phyloP scores from a whole-genome alignment of 2,888 invertebrate genomes.

The Phlogophora meticulosa region DNA sequence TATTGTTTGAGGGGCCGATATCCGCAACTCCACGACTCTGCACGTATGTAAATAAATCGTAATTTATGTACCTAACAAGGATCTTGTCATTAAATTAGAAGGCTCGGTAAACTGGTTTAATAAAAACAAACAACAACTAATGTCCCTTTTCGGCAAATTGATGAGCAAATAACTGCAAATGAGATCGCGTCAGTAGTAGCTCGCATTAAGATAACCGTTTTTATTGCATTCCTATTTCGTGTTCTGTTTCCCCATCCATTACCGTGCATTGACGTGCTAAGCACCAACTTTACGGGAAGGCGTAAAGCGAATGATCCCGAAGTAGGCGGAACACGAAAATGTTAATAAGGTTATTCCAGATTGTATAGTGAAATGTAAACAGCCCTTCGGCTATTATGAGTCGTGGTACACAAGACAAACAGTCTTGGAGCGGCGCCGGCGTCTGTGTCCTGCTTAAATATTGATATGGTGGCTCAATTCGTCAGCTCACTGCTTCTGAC shows the following conservation, averaged over 20 bases:
- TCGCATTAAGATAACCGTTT: constrained; percentile 56
- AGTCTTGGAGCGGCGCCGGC: constrained; percentile 77
- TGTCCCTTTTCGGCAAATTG: constrained; percentile 34
- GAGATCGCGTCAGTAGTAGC: constrained; percentile 31
- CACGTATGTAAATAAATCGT: too few species aligned
- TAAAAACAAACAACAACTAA: constrained; percentile 22
- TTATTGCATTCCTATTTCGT: constrained; percentile 61
- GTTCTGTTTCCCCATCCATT: constrained; percentile 52
- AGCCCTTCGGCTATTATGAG: constrained; percentile 84
- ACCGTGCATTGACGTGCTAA: constrained; percentile 60
- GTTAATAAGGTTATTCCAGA: constrained; percentile 84
- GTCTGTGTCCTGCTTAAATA: constrained; percentile 82
- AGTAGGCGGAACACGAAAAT: constrained; percentile 70
- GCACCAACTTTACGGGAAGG: constrained; percentile 61
- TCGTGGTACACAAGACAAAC: constrained; percentile 85
- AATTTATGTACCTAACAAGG: background rate
- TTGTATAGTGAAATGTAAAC: constrained; percentile 84
- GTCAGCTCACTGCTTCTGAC: constrained; percentile 39
- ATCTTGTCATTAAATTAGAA: constrained; percentile 20
- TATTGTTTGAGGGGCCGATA: too few species aligned
- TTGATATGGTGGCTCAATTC: constrained; percentile 78
- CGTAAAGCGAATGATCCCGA: constrained; percentile 63
- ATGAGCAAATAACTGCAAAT: constrained; percentile 56
- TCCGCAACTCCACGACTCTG: too few species aligned
- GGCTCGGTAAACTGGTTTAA: constrained; percentile 1